Base-by-base conservation (phyloP, 2,113 vertebrate species). In the Pithys albifrons region DNA sequence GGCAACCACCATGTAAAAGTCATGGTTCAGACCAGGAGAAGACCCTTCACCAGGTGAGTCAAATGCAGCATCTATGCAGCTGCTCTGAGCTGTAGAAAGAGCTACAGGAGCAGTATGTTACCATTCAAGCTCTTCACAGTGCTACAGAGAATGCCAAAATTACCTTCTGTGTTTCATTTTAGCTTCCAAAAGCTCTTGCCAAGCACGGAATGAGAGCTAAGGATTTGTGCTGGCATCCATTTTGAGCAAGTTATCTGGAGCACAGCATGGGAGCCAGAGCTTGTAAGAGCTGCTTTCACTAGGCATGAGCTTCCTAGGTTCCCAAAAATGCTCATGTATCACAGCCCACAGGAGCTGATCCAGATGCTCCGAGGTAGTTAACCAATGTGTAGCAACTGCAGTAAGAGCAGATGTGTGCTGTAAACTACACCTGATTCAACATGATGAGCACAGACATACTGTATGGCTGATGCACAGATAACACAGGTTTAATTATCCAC, bases 391-490 rank as follows among this genome's bases (percentile, higher is more conserved):
- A 83, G 57, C 43, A 84, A 93, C 61, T 61, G 79, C 85, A 81
- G 18, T 14, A 43, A 80, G 82, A 89, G 67, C 91, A 94, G 95
- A 87, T 84, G 76, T 75, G 69, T 75, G 88, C 70, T 80, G 64
- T 85, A 92, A 93, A 55, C 87, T 59, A 88, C 92, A 95, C 83
- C 90, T 90, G 85, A 74, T 84, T 78, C 65, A 84, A 84, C 65
- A 61, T 6, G 69, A 85, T 80, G 57, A 89, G 48, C 80, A 64
- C 61, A 79, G 85, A 51, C 69, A 33, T 49, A 19, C 48, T 17
- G 79, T 46, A 69, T 75, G 86, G 90, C 72, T 90, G 93, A 88
- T 74, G 66, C 69, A 71, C 41, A 65, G 80, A 74, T 57, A 95
- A 57, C 57, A 78, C 57, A 75, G 91, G 65, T 74, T 94, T 94